Evolutionary conservation across 1,140 invertebrate species (phyloP).

Genomic region (Cydia pomonella): DNA sequence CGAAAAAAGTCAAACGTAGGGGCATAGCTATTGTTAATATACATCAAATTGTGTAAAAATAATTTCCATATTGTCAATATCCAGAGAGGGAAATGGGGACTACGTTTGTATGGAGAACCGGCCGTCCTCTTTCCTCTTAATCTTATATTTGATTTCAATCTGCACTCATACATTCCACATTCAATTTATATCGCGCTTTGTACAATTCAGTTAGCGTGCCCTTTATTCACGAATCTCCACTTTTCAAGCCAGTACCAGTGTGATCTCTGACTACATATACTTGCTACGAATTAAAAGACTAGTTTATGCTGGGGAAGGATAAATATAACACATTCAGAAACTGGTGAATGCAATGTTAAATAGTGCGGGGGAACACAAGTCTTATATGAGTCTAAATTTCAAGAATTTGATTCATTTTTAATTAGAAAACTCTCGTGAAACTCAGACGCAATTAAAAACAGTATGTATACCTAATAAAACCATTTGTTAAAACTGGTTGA

Average conservation of each 20-base stretch:
- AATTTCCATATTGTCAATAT: no score
- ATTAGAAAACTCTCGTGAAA: no score
- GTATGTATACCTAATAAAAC: no score
- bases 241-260: background rate
- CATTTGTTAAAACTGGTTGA: no score
- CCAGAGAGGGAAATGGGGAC: no score
- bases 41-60: no score
- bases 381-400: background rate
- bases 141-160: slow-evolving; percentile 13
- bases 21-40: no score
- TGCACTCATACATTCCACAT: background rate
- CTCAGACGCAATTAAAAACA: no score
- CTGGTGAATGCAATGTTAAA: background rate
- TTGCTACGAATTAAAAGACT: background rate
- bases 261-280: background rate
- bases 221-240: background rate
- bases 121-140: no score
- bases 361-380: background rate
- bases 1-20: no score
- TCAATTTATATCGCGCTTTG: slow-evolving; percentile 21
- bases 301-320: background rate
- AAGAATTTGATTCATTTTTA: no score
- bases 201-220: slow-evolving; percentile 30
- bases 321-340: background rate
- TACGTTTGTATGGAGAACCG: no score